These are phyloP conservation scores for Meloidogyne floridensis DNA, from an alignment of 1,140 invertebrate species.

Conservation along the genomic window DNA sequence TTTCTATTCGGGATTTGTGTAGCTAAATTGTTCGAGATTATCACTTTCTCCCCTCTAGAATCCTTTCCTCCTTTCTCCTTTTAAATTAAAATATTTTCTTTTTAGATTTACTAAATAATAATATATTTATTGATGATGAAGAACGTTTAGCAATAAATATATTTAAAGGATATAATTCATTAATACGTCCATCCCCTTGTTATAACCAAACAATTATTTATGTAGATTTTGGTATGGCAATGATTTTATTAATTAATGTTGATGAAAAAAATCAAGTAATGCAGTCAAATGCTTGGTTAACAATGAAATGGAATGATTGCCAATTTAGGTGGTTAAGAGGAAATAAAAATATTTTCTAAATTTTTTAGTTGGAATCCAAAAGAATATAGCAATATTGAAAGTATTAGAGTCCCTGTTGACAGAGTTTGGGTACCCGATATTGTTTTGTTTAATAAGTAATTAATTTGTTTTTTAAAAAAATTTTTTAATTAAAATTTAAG, in stretches of 20 bases:
- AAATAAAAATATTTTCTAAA: slow-evolving; percentile 72
- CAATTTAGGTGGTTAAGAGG: slow-evolving; percentile 28
- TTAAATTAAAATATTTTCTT: too few relatives aligned
- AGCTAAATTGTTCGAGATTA: too few relatives aligned
- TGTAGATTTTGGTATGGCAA: slow-evolving; percentile 92
- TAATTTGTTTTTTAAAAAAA: slow-evolving; percentile 4
- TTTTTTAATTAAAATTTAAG: slow-evolving; percentile 18
- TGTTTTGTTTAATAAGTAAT: slow-evolving; percentile 77
- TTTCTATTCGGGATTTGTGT: too few relatives aligned
- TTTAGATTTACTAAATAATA: not conserved
- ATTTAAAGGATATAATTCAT: slow-evolving; percentile 11
- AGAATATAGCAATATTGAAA: slow-evolving; percentile 92
- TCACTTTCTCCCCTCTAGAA: too few relatives aligned
- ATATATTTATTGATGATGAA: slow-evolving; percentile 6
- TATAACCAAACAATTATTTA: slow-evolving; percentile 87
- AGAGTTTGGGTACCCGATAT: slow-evolving; percentile 99
- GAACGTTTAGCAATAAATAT: slow-evolving; percentile 5
- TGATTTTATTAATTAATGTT: slow-evolving; percentile 97
- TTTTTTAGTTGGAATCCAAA: slow-evolving; percentile 85
- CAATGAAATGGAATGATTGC: slow-evolving; percentile 87
- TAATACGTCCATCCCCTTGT: slow-evolving; percentile 70
- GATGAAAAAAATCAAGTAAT: slow-evolving; percentile 64
- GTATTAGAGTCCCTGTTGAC: slow-evolving; percentile 89
- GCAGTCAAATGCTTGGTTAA: slow-evolving; percentile 58
- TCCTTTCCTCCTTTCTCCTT: too few relatives aligned